Conservation (phyloP, 2,113 vertebrate genomes). For the Psephotus haematonotus region DNA sequence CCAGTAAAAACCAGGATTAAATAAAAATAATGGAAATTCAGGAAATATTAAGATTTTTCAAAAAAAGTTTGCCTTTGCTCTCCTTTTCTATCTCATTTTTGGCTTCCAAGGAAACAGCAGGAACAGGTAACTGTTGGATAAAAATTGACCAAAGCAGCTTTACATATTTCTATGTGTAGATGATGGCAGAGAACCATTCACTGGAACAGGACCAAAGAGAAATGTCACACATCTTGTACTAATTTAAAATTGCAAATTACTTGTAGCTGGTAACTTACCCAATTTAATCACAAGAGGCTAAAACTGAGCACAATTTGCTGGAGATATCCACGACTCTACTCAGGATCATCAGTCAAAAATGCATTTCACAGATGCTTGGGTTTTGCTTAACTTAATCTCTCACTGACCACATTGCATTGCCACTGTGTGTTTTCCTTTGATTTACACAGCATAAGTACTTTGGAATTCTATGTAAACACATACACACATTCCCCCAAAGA, state of each 20-base stretch:
- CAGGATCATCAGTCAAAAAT: background rate
- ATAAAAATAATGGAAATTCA: background rate
- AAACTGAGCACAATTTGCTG: background rate
- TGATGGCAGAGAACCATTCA: background rate
- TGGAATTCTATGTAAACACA: background rate
- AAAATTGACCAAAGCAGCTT: background rate
- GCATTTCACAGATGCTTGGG: background rate
- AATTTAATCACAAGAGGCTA: background rate
- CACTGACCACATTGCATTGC: background rate
- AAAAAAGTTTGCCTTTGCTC: background rate
- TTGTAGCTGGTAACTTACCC: background rate
- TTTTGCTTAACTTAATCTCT: background rate
- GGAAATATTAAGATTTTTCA: background rate
- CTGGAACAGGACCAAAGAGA: slow-evolving; percentile 28
- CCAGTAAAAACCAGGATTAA: background rate
- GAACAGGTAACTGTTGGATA: background rate
- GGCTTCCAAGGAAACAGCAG: background rate
- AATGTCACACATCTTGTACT: slow-evolving; percentile 37
- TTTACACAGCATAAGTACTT: background rate
- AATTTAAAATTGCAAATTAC: slow-evolving; percentile 58
- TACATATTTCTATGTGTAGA: slow-evolving; percentile 2
- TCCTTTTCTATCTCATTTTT: background rate
- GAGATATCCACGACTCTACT: background rate
- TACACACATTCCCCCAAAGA: background rate
- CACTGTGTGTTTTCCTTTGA: background rate